Evolutionary conservation across 2,888 invertebrate species (phyloP).

Genomic region (Papilio elwesi): DNA sequence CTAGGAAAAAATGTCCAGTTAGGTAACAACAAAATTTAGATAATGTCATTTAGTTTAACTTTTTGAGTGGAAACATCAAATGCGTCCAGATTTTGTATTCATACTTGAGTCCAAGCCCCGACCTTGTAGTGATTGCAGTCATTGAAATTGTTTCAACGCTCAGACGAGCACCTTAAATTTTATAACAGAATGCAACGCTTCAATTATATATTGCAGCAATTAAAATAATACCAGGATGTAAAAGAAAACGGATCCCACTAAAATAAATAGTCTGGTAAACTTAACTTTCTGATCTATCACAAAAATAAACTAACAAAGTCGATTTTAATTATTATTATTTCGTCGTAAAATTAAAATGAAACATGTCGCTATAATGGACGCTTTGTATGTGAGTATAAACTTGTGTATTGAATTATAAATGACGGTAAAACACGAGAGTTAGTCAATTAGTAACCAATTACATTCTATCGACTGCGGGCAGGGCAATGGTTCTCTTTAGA

Average conservation of each 20-base stretch:
- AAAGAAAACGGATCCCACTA: too few relatives aligned
- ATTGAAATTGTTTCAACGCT: constrained; percentile 1
- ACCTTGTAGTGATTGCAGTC: not conserved
- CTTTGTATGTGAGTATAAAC: not conserved
- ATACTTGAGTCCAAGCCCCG: not conserved
- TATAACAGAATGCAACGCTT: not conserved
- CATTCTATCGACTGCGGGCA: not conserved
- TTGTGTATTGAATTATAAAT: not conserved
- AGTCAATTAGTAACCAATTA: not conserved
- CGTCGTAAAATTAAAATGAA: not conserved
- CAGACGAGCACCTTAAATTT: not conserved
- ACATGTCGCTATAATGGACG: not conserved
- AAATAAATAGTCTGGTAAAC: too few relatives aligned
- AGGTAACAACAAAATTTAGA: too few relatives aligned
- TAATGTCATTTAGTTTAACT: not conserved
- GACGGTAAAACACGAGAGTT: not conserved
- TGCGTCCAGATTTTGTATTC: not conserved
- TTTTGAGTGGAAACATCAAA: not conserved
- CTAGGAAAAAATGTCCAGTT: too few relatives aligned
- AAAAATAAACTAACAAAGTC: too few relatives aligned
- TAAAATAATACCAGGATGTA: too few relatives aligned
- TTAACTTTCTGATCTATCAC: too few relatives aligned
- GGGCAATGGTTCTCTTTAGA: not conserved
- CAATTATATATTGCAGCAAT: not conserved
- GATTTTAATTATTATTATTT: too few relatives aligned